These are phyloP conservation scores for Digitonthophagus gazella DNA, from an alignment of 2,888 invertebrate genomes.

Conservation along the genomic window DNA sequence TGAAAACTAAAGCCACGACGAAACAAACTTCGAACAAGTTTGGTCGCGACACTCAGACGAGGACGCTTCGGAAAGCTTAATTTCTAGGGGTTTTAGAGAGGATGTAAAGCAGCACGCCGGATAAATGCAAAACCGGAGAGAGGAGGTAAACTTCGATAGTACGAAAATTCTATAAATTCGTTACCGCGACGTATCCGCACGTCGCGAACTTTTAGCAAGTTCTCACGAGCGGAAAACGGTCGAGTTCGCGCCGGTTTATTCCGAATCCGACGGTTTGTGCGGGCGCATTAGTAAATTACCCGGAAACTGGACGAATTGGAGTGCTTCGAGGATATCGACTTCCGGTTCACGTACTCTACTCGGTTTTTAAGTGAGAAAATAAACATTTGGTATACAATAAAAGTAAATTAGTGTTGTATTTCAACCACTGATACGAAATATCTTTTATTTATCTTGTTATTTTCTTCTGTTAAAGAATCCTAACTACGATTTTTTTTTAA, in stretches of 20 bases:
- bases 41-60: too few relatives aligned
- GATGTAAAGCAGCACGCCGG: too few relatives aligned
- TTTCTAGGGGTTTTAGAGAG: too few relatives aligned
- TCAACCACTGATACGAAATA: neutral
- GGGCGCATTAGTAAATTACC: neutral
- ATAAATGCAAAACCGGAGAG: too few relatives aligned
- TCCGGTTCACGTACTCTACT: neutral
- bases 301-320: neutral
- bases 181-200: neutral
- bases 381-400: neutral
- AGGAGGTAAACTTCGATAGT: too few relatives aligned
- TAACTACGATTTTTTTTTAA: too few relatives aligned
- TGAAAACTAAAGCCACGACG: too few relatives aligned
- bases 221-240: neutral
- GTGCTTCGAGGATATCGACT: neutral
- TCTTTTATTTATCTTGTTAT: too few relatives aligned
- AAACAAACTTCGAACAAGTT: too few relatives aligned
- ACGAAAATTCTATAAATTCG: neutral
- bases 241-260: neutral
- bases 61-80: too few relatives aligned
- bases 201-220: neutral
- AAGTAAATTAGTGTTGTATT: neutral
- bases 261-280: neutral
- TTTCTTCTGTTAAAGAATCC: too few relatives aligned
- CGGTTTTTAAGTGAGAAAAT: neutral